Evolutionary conservation across 2,797 vertebrate genomes (phyloP).

Genomic region (Halcyon chelicuti): DNA sequence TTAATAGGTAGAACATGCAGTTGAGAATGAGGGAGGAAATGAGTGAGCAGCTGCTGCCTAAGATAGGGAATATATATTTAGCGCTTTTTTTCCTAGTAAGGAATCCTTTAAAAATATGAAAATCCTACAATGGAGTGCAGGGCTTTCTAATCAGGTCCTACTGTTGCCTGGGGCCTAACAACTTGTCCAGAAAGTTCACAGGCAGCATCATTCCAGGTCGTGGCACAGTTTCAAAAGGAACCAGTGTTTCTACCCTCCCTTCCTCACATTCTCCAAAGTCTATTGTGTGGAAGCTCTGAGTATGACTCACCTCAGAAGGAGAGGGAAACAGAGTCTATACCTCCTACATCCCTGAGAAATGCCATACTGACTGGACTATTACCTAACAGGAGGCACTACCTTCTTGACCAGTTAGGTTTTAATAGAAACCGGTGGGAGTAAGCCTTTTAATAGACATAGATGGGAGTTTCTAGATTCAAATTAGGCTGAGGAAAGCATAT

Average conservation of each 20-base stretch:
- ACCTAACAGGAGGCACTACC: not conserved
- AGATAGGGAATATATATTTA: not conserved
- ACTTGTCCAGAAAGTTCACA: not conserved
- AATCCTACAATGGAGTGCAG: not conserved
- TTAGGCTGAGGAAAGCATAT: not conserved
- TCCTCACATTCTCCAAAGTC: not conserved
- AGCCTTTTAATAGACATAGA: not conserved
- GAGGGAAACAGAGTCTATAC: not conserved
- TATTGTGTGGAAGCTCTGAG: not conserved
- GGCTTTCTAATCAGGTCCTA: not conserved
- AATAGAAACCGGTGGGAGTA: not conserved
- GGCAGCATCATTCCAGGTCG: not conserved
- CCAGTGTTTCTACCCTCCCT: not conserved
- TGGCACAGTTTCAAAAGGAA: constrained; percentile 13
- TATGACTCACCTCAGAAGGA: not conserved
- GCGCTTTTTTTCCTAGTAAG: not conserved
- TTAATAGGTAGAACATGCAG: not conserved
- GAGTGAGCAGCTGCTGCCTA: not conserved
- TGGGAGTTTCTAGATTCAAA: not conserved
- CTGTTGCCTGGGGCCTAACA: not conserved
- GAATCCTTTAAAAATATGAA: not conserved
- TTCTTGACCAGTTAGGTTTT: not conserved
- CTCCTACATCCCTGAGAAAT: not conserved
- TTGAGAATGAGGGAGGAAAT: not conserved
- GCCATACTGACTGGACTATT: not conserved